Evolutionary conservation across 2,113 vertebrate genomes (phyloP), one percentile per base, ranked within the genome.

Genomic region (Conger conger): DNA sequence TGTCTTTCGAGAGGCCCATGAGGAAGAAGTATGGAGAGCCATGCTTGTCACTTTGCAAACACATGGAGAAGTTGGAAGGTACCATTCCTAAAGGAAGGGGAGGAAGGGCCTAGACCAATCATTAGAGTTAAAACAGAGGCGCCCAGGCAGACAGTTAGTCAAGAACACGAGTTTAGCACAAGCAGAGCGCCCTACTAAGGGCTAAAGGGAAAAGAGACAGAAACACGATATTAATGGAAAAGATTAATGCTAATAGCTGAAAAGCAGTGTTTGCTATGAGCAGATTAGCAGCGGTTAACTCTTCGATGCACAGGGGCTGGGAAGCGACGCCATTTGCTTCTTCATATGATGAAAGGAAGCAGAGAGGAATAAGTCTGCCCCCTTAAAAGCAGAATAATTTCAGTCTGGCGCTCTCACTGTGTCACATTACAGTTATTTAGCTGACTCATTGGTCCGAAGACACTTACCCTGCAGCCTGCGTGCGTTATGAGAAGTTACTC

Each of bases 1-100:
- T 99, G 96, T 99, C 98, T 99, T 99, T 99, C 97, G 98, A 97
- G 96, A 99, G 98, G 97, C 98, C 98, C 98, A 99, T 97, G 97
- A 99, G 97, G 98, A 99, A 99, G 98, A 99, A 99, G 99, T 99
- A 99, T 96, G 98, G 98, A 96, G 98, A 99, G 96, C 98, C 97
- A 97, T 99, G 98, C 96, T 98, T 99, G 97, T 99, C 98, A 98
- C 97, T 98, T 99, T 99, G 99, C 98, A 99, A 99, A 97, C 98
- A 99, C 97, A 99, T 99, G 97, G 98, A 98, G 96, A 99, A 97
- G 96, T 97, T 99, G 98, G 98, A 97, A 97, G 98, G 96, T 95
- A 98, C 97, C 97, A 98, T 97, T 98, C 98, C 98, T 99, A 97
- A 97, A 96, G 97, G 97, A 97, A 97, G 97, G 96, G 97, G 97